phyloP scores from a whole-genome alignment of 2,888 invertebrate species.

The Byasa hedistus region DNA sequence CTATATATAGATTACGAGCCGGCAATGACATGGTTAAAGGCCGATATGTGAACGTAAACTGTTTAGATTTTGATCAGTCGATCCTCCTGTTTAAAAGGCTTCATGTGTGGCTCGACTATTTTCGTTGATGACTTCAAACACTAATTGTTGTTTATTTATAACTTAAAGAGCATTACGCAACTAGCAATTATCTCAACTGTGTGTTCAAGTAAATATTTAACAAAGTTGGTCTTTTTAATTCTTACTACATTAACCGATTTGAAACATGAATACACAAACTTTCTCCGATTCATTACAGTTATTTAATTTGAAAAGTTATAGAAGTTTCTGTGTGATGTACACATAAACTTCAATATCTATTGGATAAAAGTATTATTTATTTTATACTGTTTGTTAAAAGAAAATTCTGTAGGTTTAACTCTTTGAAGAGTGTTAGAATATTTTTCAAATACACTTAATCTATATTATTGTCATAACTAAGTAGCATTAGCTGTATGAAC shows the following conservation, averaged over 20 bases:
- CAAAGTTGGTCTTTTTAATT: background rate
- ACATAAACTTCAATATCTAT: too few species aligned
- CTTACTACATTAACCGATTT: too few species aligned
- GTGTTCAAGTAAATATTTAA: background rate
- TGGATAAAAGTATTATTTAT: too few species aligned
- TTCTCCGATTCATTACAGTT: too few species aligned
- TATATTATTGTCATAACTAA: background rate
- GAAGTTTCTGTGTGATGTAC: too few species aligned
- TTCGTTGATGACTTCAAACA: conserved; percentile 4
- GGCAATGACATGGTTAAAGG: conserved; percentile 41
- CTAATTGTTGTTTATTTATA: conserved; percentile 5
- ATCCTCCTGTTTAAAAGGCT: conserved; percentile 21
- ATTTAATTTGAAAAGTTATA: too few species aligned
- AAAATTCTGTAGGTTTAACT: too few species aligned
- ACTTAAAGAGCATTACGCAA: background rate
- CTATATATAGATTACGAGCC: conserved; percentile 38
- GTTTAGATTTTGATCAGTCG: conserved; percentile 26
- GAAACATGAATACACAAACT: too few species aligned
- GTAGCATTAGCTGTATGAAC: background rate
- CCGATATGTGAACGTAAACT: conserved; percentile 15
- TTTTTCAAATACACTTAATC: too few species aligned
- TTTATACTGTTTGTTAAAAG: too few species aligned
- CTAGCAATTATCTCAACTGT: background rate
- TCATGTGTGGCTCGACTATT: conserved; percentile 2
- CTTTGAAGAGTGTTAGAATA: too few species aligned